Evolutionary conservation across 2,113 vertebrate species (phyloP).

Genomic region (Ochotona princeps): DNA sequence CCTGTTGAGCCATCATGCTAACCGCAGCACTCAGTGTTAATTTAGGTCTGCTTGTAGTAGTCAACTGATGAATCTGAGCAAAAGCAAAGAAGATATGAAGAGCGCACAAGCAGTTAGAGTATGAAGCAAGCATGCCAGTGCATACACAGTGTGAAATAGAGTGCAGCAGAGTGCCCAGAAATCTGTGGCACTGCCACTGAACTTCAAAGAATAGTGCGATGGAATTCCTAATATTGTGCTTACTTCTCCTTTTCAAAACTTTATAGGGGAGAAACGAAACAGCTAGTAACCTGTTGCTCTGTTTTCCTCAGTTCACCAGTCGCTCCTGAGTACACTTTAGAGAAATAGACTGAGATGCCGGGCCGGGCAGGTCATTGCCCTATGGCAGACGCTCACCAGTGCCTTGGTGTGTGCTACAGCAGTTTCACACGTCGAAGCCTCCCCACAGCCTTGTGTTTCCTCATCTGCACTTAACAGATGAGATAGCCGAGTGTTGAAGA

Average conservation of each 20-base stretch:
- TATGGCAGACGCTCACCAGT: neutral
- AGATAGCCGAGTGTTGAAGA: constrained; percentile 8
- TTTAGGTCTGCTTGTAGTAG: neutral
- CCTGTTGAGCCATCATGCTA: too few relatives aligned
- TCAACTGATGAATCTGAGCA: neutral
- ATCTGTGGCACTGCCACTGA: neutral
- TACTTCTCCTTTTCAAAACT: neutral
- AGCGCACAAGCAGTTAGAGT: neutral
- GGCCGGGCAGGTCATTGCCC: neutral
- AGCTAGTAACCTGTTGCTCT: neutral
- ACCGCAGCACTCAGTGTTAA: neutral
- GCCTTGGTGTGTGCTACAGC: neutral
- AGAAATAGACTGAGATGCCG: neutral
- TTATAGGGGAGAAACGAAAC: neutral
- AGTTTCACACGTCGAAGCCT: neutral
- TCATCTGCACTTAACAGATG: neutral
- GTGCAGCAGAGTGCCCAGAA: neutral
- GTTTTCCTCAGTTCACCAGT: neutral
- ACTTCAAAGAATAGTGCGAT: neutral
- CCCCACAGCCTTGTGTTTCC: neutral
- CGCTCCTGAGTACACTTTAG: neutral
- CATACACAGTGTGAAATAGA: neutral
- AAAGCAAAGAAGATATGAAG: neutral
- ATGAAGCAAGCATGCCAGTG: neutral
- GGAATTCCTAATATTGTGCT: constrained; percentile 18